These are phyloP conservation scores for Microtus ochrogaster DNA, from an alignment of 2,113 vertebrate species.

Conservation along the genomic window DNA sequence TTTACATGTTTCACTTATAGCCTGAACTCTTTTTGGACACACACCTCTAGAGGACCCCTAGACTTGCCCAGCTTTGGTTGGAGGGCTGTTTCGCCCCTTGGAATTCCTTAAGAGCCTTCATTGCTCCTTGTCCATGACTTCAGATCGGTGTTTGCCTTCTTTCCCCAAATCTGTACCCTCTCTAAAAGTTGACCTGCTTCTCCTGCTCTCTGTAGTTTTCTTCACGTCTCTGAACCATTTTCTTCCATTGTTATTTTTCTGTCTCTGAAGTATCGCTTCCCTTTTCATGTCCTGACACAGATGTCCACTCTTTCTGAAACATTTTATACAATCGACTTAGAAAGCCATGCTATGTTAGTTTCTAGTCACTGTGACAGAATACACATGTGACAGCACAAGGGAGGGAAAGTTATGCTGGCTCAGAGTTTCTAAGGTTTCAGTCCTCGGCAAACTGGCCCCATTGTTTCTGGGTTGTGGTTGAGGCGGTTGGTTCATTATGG, in stretches of 20 bases:
- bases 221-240: not conserved
- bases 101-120: not conserved
- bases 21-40: not conserved
- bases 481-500: not conserved
- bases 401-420: not conserved
- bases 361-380: not conserved
- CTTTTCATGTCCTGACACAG: not conserved
- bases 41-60: not conserved
- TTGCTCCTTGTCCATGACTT: not conserved
- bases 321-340: constrained; percentile 15
- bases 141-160: too few relatives aligned
- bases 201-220: not conserved
- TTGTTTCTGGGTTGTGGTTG: not conserved
- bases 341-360: not conserved
- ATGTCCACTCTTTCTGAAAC: not conserved
- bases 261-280: not conserved
- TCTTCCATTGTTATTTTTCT: not conserved
- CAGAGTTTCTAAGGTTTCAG: not conserved
- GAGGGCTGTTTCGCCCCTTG: not conserved
- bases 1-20: not conserved
- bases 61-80: not conserved
- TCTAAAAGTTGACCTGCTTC: not conserved
- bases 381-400: not conserved
- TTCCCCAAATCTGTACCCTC: not conserved
- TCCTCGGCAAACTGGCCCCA: too few relatives aligned